Evolutionary conservation across 2,113 vertebrate genomes (phyloP).

Genomic region (Cavia aperea): DNA sequence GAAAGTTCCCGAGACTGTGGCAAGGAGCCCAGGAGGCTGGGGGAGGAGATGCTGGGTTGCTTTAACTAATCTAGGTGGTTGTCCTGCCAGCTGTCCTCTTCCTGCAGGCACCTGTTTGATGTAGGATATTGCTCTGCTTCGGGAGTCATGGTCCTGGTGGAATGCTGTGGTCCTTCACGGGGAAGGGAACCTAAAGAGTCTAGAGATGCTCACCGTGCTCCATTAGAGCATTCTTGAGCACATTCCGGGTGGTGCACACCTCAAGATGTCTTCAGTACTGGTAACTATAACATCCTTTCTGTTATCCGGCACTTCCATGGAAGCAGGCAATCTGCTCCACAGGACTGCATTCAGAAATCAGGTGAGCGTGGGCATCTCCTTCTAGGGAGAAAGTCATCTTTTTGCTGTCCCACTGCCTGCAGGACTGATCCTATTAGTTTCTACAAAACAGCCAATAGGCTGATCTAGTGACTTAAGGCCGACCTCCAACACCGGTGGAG

Average conservation of each 20-base stretch:
- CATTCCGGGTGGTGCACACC: background rate
- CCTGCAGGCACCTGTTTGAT: fast-evolving
- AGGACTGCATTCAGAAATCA: background rate
- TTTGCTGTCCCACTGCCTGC: background rate
- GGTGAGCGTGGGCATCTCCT: background rate
- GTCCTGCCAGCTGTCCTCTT: background rate
- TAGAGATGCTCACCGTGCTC: fast-evolving
- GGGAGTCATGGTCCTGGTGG: background rate
- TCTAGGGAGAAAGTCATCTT: background rate
- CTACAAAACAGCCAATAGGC: no score
- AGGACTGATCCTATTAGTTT: background rate
- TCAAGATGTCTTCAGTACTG: background rate
- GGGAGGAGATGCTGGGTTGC: background rate
- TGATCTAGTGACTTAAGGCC: background rate
- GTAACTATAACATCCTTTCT: no score
- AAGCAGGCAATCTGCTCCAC: background rate
- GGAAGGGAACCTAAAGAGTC: background rate
- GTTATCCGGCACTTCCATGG: background rate
- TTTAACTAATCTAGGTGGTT: no score
- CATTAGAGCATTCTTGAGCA: background rate
- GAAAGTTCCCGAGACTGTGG: no score
- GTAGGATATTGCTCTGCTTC: background rate
- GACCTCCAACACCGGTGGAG: no score
- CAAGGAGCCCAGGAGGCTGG: background rate
- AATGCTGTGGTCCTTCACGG: background rate